Evolutionary conservation across 2,888 invertebrate species (phyloP).

Genomic region (Coremacera marginata): DNA sequence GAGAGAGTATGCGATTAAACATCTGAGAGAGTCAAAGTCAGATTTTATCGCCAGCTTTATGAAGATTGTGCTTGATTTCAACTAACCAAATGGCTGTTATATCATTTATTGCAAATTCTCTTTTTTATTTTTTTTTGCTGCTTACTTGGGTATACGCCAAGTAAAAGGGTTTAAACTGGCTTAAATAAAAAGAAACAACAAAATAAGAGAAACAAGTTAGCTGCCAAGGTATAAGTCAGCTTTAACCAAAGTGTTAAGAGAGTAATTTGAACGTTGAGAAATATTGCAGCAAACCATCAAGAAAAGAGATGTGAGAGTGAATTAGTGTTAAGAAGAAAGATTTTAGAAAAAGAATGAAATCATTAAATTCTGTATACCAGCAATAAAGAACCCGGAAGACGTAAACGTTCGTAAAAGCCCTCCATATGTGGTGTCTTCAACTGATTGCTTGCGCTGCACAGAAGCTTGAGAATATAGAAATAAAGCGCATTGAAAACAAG

Average conservation of each 20-base stretch:
- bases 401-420: not conserved
- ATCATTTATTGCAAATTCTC: constrained; percentile 22
- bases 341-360: not conserved
- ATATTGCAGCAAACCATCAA: not conserved
- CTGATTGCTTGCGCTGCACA: not conserved
- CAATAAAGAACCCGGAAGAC: constrained; percentile 32
- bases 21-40: not conserved
- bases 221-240: not conserved
- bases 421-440: too few relatives aligned
- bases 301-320: not conserved
- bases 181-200: not conserved
- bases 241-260: not conserved
- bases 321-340: not conserved
- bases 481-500: not conserved
- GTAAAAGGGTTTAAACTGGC: constrained; percentile 17
- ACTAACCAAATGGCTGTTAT: constrained; percentile 34
- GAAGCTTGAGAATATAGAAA: too few relatives aligned
- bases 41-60: too few relatives aligned
- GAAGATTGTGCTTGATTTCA: constrained; percentile 7
- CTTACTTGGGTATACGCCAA: not conserved
- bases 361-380: not conserved
- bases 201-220: not conserved
- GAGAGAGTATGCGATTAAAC: too few relatives aligned
- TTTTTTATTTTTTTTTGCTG: not conserved
- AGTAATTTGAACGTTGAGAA: not conserved